A percentile compares a stretch with the other conserved stretches of the same genome.
Evolutionary conservation across 1,140 invertebrate genomes (phyloP).

Genomic region (Panagrolaimus sp.): DNA sequence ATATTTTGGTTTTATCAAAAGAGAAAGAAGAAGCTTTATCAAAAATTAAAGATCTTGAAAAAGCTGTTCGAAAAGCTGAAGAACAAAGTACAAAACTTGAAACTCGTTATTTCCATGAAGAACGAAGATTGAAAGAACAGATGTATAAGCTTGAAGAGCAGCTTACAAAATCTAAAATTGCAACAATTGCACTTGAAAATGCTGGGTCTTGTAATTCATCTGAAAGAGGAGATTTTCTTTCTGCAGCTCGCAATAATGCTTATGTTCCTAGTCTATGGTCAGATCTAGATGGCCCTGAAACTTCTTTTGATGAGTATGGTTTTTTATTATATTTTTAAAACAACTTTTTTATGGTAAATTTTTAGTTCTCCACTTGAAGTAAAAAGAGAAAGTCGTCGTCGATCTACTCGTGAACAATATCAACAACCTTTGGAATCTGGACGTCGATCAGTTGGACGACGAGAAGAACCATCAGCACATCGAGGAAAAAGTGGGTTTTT

Average conservation of each 20-base stretch:
- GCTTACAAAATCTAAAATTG: neutral
- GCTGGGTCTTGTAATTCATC: neutral
- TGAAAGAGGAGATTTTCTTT: neutral
- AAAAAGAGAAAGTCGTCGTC: too few species aligned
- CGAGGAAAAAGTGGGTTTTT: too few species aligned
- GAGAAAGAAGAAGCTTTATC: neutral
- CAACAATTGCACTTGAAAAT: neutral
- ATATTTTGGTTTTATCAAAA: neutral
- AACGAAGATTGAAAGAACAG: conserved; percentile 5
- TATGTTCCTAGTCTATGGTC: neutral
- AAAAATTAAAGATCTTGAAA: neutral
- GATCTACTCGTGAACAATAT: too few species aligned
- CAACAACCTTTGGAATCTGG: neutral
- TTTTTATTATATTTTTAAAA: too few species aligned
- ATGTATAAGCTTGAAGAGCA: neutral
- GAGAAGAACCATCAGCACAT: neutral
- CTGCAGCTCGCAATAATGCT: neutral
- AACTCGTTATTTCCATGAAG: neutral
- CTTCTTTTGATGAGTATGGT: neutral
- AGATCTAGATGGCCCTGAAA: neutral
- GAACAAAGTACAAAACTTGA: neutral
- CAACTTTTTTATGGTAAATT: too few species aligned
- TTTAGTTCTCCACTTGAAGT: too few species aligned
- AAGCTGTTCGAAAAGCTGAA: neutral
- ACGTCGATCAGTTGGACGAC: neutral